These are phyloP conservation scores for Motacilla tschutschensis DNA, from an alignment of 2,113 vertebrate species.

Conservation along the genomic window DNA sequence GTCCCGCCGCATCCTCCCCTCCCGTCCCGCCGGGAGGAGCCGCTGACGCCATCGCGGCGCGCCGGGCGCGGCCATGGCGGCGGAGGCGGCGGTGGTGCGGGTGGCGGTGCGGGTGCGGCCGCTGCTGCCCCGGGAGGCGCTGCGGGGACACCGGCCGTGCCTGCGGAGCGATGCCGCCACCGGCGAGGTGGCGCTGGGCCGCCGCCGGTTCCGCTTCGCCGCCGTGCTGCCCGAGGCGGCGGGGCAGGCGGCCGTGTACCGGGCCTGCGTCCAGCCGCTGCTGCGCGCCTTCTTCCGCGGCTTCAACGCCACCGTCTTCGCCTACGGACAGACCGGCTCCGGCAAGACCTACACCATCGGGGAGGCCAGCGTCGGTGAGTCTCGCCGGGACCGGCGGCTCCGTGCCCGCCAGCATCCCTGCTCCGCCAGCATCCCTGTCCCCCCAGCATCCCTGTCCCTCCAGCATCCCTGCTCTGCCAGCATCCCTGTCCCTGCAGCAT, in stretches of 20 bases:
- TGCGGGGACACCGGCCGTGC: conserved; percentile 86
- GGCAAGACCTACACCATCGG: conserved; percentile 96
- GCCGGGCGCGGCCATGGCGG: conserved; percentile 28
- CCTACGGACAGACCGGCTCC: conserved; percentile 93
- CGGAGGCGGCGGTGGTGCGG: conserved; percentile 82
- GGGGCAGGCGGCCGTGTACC: conserved; percentile 86
- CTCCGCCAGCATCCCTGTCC: background rate
- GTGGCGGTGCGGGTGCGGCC: conserved; percentile 89
- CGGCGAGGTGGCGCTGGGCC: conserved; percentile 80
- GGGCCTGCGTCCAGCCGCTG: conserved; percentile 85
- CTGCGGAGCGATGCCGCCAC: conserved; percentile 75
- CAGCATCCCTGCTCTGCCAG: fast-evolving
- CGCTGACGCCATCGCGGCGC: background rate
- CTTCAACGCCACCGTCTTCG: conserved; percentile 92
- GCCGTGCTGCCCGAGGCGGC: conserved; percentile 82
- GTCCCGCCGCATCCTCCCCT: background rate
- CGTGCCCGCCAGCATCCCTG: background rate
- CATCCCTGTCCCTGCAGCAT: background rate
- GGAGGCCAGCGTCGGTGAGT: conserved; percentile 92
- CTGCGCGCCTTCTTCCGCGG: conserved; percentile 91
- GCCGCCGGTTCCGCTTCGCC: conserved; percentile 84
- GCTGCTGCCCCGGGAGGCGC: conserved; percentile 87
- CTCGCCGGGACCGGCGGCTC: background rate
- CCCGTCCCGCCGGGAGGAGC: background rate
- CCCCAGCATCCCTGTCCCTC: fast-evolving